A percentile compares a stretch with the other conserved stretches of the same genome.
Conservation (phyloP, 2,888 invertebrate genomes). For the Iselma pallidipennis region DNA sequence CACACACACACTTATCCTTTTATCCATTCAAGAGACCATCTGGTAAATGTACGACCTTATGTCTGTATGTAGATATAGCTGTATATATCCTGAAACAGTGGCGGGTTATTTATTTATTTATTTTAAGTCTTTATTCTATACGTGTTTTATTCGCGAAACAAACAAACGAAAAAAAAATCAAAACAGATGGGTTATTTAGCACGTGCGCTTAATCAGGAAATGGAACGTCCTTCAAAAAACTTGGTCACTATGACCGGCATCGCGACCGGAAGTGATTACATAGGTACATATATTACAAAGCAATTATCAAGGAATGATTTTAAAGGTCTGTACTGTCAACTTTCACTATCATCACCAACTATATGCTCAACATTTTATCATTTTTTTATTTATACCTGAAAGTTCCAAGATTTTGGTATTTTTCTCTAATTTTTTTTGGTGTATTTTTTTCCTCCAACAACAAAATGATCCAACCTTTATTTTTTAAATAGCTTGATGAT, state of each 20-base stretch:
- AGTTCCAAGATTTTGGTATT: not conserved
- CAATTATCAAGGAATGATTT: not conserved
- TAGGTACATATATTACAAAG: not conserved
- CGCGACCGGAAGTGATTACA: slow-evolving; percentile 13
- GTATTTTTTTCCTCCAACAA: no score
- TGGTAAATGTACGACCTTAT: not conserved
- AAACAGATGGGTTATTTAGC: not conserved
- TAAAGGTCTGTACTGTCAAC: not conserved
- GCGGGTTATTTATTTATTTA: not conserved
- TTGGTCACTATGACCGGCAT: slow-evolving; percentile 7
- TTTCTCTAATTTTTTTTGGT: no score
- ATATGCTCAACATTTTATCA: not conserved
- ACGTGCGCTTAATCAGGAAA: slow-evolving; percentile 9
- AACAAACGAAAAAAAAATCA: not conserved
- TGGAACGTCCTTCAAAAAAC: slow-evolving; percentile 9
- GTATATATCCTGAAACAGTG: not conserved
- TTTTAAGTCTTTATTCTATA: not conserved
- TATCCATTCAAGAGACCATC: not conserved
- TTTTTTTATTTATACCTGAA: not conserved
- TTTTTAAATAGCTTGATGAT: not conserved
- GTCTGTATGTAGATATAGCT: not conserved
- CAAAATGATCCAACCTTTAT: not conserved
- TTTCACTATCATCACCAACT: not conserved
- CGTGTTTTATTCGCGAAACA: not conserved
- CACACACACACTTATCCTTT: not conserved